These are phyloP conservation scores for Ammodytes dubius DNA, from an alignment of 2,113 vertebrate genomes.

Conservation along the genomic window DNA sequence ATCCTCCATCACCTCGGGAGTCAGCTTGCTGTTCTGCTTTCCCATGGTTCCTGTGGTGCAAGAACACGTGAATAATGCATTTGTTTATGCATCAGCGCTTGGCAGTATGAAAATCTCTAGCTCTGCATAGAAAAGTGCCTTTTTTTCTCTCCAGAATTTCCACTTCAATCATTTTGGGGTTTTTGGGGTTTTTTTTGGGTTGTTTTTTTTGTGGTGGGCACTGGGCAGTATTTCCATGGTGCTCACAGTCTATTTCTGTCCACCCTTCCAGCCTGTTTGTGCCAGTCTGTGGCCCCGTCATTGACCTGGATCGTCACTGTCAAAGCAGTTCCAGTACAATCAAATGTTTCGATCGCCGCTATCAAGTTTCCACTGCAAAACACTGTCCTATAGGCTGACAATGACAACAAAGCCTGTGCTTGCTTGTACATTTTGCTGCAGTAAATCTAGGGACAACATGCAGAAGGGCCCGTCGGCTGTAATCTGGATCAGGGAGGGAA, in stretches of 20 bases:
- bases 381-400: conserved; percentile 59
- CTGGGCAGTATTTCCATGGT: conserved; percentile 34
- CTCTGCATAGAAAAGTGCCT: not conserved
- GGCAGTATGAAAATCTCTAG: conserved; percentile 10
- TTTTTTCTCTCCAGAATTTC: conserved; percentile 10
- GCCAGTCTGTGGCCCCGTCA: conserved; percentile 51
- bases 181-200: not conserved
- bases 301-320: conserved; percentile 74
- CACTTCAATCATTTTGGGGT: conserved; percentile 25
- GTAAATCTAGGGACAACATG: conserved; percentile 26
- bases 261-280: conserved; percentile 46
- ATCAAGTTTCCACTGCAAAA: conserved; percentile 71
- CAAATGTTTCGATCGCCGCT: conserved; percentile 66
- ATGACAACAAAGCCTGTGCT: conserved; percentile 58
- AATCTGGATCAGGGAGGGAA: conserved; percentile 35
- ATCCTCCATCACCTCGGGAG: conserved; percentile 99
- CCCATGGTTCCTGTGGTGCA: conserved; percentile 92
- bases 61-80: conserved; percentile 69
- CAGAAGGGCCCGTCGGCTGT: conserved; percentile 18
- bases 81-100: conserved; percentile 35
- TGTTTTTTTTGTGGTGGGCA: too few relatives aligned
- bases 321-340: conserved; percentile 66
- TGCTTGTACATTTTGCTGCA: conserved; percentile 43
- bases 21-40: conserved; percentile 99
- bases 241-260: conserved; percentile 73